These are phyloP conservation scores for Seira musarum DNA, from an alignment of 2,888 invertebrate species.

Conservation along the genomic window DNA sequence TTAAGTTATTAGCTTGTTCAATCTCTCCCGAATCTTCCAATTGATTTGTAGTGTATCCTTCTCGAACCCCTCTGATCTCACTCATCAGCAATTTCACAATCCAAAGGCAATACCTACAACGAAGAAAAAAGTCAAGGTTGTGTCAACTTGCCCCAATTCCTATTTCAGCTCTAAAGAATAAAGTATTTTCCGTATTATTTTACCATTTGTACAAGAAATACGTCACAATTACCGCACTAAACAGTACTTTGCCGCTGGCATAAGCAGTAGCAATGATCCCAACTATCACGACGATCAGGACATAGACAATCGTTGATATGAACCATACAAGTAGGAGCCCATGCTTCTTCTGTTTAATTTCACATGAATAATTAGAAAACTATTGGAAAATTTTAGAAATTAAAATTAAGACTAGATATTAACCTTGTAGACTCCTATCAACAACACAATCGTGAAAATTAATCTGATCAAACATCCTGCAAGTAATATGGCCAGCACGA, in stretches of 20 bases:
- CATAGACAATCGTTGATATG: constrained; percentile 32
- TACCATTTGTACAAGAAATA: constrained; percentile 59
- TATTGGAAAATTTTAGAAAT: not conserved
- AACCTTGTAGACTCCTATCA: constrained; percentile 42
- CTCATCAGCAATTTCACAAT: constrained; percentile 63
- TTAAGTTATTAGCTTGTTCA: constrained; percentile 40
- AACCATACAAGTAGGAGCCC: constrained; percentile 54
- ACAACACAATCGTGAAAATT: constrained; percentile 26
- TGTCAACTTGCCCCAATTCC: no score
- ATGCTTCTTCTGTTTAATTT: constrained; percentile 43
- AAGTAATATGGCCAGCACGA: constrained; percentile 14
- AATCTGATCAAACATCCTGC: constrained; percentile 5
- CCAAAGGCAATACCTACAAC: constrained; percentile 51
- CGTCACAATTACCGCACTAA: constrained; percentile 25
- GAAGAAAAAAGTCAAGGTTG: no score
- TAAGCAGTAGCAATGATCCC: constrained; percentile 28
- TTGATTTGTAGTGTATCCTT: constrained; percentile 51
- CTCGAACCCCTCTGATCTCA: constrained; percentile 56
- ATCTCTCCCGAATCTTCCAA: constrained; percentile 53
- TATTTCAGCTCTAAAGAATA: no score
- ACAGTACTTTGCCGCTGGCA: constrained; percentile 34
- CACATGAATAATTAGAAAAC: not conserved
- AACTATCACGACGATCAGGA: not conserved
- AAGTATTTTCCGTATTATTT: no score
- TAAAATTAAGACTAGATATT: not conserved